A percentile compares a stretch with the other conserved stretches of the same genome.
Evolutionary conservation across 2,888 invertebrate species (phyloP).

Genomic region (Cantharis flavilabris): DNA sequence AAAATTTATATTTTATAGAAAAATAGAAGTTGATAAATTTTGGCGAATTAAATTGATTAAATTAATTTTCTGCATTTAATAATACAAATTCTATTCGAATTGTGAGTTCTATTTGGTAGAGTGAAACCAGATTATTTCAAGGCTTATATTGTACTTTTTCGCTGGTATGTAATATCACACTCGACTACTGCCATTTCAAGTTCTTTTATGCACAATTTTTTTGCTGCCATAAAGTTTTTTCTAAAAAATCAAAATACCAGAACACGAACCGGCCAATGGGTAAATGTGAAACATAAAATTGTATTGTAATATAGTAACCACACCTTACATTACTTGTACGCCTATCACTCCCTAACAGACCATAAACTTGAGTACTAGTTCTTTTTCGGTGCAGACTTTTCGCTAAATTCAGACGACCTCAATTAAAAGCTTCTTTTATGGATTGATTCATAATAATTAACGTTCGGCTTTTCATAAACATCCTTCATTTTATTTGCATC

Average conservation of each 20-base stretch:
- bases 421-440: background rate
- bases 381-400: background rate
- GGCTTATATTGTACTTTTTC: background rate
- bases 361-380: background rate
- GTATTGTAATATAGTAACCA: background rate
- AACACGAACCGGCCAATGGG: background rate
- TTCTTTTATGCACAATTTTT: background rate
- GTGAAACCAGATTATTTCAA: background rate
- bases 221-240: background rate
- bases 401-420: background rate
- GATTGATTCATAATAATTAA: background rate
- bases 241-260: background rate
- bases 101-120: background rate
- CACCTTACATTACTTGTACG: background rate
- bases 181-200: background rate
- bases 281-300: background rate
- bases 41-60: no score
- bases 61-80: background rate
- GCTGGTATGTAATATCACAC: background rate
- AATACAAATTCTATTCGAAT: background rate
- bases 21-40: no score
- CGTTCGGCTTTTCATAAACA: background rate
- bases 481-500: background rate
- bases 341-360: background rate
- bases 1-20: no score